phyloP scores from a whole-genome alignment of 1,140 invertebrate species.

The Epicauta chinensis region DNA sequence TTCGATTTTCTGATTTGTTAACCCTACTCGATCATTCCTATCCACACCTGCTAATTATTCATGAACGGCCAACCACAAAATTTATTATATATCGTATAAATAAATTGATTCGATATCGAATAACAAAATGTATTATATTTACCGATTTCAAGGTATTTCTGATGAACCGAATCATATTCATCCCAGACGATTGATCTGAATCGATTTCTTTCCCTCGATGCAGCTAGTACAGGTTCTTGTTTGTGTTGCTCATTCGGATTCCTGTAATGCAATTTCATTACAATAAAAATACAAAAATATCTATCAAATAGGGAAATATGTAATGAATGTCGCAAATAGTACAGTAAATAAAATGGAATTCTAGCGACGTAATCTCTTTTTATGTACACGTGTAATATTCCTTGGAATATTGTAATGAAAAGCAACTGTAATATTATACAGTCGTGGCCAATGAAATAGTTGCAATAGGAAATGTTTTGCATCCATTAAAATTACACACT shows the following conservation, averaged over 20 bases:
- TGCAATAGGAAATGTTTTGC: no score
- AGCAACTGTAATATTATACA: no score
- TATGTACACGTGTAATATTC: no score
- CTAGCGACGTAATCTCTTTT: no score
- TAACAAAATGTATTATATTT: constrained; percentile 43
- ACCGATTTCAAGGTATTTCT: constrained; percentile 92
- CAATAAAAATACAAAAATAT: background rate
- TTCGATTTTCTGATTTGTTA: constrained; percentile 15
- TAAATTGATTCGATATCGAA: no score
- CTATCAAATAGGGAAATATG: no score
- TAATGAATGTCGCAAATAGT: no score
- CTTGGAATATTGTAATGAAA: no score
- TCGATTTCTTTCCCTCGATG: constrained; percentile 73
- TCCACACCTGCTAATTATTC: constrained; percentile 3
- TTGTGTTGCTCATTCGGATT: constrained; percentile 82
- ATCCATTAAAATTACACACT: no score
- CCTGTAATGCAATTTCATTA: constrained; percentile 46
- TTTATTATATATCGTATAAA: no score
- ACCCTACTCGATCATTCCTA: background rate
- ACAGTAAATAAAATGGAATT: no score
- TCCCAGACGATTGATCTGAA: constrained; percentile 83
- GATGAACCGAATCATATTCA: constrained; percentile 81
- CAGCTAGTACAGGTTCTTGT: constrained; percentile 63
- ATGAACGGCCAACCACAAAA: background rate
- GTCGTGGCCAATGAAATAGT: no score